Conservation (phyloP, 2,797 vertebrate genomes). For the Cyclura pinguis region DNA sequence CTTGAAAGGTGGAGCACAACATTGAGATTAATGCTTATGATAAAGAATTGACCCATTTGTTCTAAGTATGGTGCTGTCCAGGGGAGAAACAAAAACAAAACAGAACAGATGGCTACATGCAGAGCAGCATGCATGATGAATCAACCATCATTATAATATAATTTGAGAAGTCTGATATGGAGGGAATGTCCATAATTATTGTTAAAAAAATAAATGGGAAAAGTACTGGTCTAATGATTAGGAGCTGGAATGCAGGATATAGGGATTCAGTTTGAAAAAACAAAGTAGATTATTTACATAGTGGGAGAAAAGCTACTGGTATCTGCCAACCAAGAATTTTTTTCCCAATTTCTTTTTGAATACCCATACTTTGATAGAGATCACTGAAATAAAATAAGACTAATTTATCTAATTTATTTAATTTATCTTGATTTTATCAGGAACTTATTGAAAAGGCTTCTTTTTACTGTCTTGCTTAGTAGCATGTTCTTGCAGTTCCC, state of each 20-base stretch:
- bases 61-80: neutral
- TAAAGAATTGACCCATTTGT: neutral
- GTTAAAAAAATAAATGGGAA: neutral
- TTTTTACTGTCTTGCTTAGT: neutral
- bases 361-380: neutral
- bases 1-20: neutral
- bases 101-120: constrained; percentile 2
- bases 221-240: neutral
- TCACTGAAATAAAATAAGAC: neutral
- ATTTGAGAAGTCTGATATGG: neutral
- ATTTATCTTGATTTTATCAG: too few species aligned
- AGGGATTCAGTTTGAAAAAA: neutral
- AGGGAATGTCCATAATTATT: neutral
- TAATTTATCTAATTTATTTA: too few species aligned
- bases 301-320: neutral
- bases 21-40: neutral
- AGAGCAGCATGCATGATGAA: neutral
- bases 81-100: neutral
- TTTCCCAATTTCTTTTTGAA: neutral
- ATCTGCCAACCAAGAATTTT: neutral
- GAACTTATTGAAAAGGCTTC: neutral
- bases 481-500: neutral
- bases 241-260: neutral
- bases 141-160: neutral
- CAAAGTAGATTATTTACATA: neutral